These are phyloP conservation scores for Thereva unica DNA, from an alignment of 2,888 invertebrate species.

Conservation along the genomic window DNA sequence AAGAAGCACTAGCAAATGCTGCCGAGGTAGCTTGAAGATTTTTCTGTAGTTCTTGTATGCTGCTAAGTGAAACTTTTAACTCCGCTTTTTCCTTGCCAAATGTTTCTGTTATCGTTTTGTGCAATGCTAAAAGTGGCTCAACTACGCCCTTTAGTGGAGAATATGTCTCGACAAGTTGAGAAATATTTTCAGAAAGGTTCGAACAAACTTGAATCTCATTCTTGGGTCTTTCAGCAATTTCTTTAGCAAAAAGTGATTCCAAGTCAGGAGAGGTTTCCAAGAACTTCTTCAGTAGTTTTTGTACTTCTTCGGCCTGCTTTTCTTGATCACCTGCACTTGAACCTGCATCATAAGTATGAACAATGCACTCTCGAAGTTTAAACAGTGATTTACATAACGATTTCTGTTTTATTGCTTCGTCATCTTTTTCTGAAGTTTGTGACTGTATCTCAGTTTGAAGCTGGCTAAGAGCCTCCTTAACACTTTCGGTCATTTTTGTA, in stretches of 20 bases:
- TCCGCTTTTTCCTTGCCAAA: too few species aligned
- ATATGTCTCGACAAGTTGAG: slow-evolving; percentile 36
- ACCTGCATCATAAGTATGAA: slow-evolving; percentile 52
- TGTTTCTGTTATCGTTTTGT: too few species aligned
- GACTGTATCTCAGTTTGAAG: slow-evolving; percentile 8
- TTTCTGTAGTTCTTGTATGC: too few species aligned
- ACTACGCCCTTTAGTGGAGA: slow-evolving; percentile 32
- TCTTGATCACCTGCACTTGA: slow-evolving; percentile 40
- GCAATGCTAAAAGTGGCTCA: slow-evolving; percentile 1
- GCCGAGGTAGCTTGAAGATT: too few species aligned
- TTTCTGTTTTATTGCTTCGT: slow-evolving; percentile 35
- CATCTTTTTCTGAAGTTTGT: slow-evolving; percentile 11
- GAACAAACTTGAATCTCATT: slow-evolving; percentile 33
- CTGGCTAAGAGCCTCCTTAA: too few species aligned
- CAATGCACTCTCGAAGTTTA: slow-evolving; percentile 50
- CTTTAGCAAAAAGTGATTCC: slow-evolving; percentile 53
- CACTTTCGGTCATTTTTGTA: too few species aligned
- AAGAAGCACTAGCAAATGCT: too few species aligned
- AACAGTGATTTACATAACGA: slow-evolving; percentile 47
- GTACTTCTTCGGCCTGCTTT: slow-evolving; percentile 28
- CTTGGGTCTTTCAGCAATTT: slow-evolving; percentile 47
- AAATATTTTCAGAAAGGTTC: slow-evolving; percentile 26
- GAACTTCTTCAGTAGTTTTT: slow-evolving; percentile 22
- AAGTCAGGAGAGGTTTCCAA: background rate
- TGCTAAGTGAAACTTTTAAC: too few species aligned